Percentiles rank a stretch among this genome's conserved stretches.
Conservation (phyloP, 2,888 invertebrate genomes). For the Pristionchus fissidentatus region DNA sequence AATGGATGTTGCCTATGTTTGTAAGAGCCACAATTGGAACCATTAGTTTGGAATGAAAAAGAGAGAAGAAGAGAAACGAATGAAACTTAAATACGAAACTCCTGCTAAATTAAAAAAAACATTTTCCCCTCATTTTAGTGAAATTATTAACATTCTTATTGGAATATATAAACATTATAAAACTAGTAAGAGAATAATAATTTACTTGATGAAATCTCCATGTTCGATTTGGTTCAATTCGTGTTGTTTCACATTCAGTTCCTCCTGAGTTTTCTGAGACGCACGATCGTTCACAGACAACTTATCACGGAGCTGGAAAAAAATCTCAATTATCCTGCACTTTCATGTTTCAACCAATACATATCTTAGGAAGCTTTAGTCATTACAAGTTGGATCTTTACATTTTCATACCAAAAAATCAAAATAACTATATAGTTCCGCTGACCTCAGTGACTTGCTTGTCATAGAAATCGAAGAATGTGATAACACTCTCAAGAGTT, state of each 20-base stretch:
- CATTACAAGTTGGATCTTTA: not conserved
- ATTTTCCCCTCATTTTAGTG: too few species aligned
- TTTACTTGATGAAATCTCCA: constrained; percentile 41
- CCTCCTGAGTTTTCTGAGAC: constrained; percentile 47
- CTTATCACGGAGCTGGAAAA: constrained; percentile 19
- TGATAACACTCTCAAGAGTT: constrained; percentile 57
- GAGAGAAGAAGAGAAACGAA: too few species aligned
- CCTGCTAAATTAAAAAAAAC: too few species aligned
- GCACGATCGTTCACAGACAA: not conserved
- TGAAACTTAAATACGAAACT: too few species aligned
- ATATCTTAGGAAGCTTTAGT: too few species aligned
- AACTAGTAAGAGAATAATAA: not conserved
- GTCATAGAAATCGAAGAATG: constrained; percentile 60
- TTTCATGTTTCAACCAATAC: not conserved
- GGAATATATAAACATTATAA: not conserved
- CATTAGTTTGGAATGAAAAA: too few species aligned
- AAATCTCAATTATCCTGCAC: not conserved
- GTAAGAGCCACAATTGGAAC: too few species aligned
- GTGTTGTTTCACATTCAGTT: constrained; percentile 48
- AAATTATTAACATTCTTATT: not conserved
- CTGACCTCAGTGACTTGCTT: constrained; percentile 37
- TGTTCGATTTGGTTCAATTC: constrained; percentile 48
- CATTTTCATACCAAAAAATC: not conserved
- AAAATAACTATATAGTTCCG: not conserved
- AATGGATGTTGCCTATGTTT: too few species aligned